Conservation (phyloP, 2,113 vertebrate species). For the Phyllostomus hastatus region DNA sequence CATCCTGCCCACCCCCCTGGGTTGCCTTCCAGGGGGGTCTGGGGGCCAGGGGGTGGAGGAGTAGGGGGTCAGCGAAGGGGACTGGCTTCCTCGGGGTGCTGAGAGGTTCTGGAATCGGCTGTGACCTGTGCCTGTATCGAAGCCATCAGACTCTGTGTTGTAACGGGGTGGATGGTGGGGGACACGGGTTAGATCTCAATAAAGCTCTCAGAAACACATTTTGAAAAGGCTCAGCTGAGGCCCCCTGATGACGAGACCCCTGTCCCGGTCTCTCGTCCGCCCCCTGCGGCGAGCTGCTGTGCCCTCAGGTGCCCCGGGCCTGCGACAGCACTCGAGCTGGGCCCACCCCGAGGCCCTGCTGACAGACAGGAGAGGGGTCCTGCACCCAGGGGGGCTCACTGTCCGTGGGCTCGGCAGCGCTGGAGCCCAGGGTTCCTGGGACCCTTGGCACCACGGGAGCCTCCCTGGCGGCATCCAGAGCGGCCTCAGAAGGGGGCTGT, state of each 20-base stretch:
- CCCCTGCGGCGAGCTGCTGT: fast-evolving
- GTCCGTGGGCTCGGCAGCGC: not conserved
- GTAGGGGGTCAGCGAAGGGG: fast-evolving
- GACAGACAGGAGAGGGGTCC: fast-evolving
- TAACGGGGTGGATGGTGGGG: no score
- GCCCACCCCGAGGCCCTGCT: fast-evolving
- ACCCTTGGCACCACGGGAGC: not conserved
- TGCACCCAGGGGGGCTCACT: not conserved
- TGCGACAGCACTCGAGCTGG: fast-evolving
- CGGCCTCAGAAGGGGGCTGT: not conserved
- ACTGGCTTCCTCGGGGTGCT: not conserved
- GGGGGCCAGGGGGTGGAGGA: fast-evolving
- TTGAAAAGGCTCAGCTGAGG: not conserved
- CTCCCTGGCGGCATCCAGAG: not conserved
- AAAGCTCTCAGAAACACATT: not conserved
- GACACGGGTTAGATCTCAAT: not conserved
- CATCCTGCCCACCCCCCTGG: fast-evolving
- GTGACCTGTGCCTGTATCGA: no score
- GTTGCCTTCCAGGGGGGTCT: not conserved
- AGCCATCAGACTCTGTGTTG: fast-evolving
- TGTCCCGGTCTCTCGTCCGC: no score
- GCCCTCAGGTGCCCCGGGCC: not conserved
- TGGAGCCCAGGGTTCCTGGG: not conserved
- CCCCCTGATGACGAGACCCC: not conserved
- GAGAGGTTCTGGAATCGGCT: not conserved